phyloP scores from a whole-genome alignment of 2,888 invertebrate species.

The Schizaphis graminum region DNA sequence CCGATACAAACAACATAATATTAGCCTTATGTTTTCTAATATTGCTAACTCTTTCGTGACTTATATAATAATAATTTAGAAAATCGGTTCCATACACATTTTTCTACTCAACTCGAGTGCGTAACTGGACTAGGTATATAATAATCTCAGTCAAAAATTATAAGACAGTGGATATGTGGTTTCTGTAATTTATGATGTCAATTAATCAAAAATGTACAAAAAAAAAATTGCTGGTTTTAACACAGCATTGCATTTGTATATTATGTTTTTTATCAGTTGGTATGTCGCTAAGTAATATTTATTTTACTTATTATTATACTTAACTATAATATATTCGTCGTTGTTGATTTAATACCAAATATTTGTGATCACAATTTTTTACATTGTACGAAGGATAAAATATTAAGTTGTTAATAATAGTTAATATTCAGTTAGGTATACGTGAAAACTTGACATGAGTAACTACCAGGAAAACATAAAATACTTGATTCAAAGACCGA shows the following conservation, averaged over 20 bases:
- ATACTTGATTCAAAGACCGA: constrained; percentile 23
- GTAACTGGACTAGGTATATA: not conserved
- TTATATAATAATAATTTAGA: not conserved
- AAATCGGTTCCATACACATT: not conserved
- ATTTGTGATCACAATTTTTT: not conserved
- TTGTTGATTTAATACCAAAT: not conserved
- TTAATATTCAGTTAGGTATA: not conserved
- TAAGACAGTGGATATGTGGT: not conserved
- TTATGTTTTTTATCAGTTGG: not conserved
- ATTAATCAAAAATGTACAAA: not conserved
- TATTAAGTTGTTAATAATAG: not conserved
- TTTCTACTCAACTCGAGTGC: not conserved
- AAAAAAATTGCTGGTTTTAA: not conserved
- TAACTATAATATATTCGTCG: not conserved
- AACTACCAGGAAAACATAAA: constrained; percentile 33
- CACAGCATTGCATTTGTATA: not conserved
- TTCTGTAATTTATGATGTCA: not conserved
- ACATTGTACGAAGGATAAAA: not conserved
- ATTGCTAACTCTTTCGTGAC: too few relatives aligned
- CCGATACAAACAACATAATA: too few relatives aligned
- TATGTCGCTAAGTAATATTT: not conserved
- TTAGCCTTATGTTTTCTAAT: too few relatives aligned
- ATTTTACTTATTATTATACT: not conserved
- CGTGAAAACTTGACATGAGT: not conserved
- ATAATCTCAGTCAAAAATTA: not conserved